Evolutionary conservation across 2,113 vertebrate species (phyloP).

Genomic region (Amazona guildingii): DNA sequence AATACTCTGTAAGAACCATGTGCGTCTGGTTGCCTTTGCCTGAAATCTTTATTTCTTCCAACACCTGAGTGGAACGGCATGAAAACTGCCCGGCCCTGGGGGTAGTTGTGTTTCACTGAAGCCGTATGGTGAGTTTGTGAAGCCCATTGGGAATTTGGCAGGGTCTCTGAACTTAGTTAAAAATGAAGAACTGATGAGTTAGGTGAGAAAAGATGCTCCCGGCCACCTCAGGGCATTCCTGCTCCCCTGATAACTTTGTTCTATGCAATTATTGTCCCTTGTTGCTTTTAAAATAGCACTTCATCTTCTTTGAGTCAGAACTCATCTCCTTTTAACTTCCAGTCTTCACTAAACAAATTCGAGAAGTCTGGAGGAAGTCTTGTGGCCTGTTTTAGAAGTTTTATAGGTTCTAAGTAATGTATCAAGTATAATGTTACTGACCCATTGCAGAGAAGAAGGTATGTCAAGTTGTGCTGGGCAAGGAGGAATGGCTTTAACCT

Average conservation of each 20-base stretch:
- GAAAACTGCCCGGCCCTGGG: background rate
- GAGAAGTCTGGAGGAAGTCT: background rate
- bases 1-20: background rate
- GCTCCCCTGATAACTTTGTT: background rate
- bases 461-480: background rate
- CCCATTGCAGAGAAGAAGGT: background rate
- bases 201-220: slow-evolving; percentile 30
- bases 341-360: background rate
- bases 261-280: slow-evolving; percentile 7
- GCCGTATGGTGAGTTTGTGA: background rate
- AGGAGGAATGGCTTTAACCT: background rate
- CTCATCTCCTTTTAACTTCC: background rate
- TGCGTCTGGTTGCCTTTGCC: background rate
- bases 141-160: background rate
- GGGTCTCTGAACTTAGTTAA: background rate
- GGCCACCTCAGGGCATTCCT: background rate
- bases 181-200: background rate
- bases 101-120: background rate
- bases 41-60: background rate
- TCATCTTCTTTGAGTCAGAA: slow-evolving; percentile 18
- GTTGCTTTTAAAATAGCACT: slow-evolving; percentile 23
- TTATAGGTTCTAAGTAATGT: background rate
- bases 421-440: background rate
- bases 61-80: background rate
- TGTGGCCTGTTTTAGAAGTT: background rate